These are phyloP conservation scores for Virgularia gustaviana DNA, from an alignment of 92 coral and sea anemone genomes.

Conservation along the genomic window DNA sequence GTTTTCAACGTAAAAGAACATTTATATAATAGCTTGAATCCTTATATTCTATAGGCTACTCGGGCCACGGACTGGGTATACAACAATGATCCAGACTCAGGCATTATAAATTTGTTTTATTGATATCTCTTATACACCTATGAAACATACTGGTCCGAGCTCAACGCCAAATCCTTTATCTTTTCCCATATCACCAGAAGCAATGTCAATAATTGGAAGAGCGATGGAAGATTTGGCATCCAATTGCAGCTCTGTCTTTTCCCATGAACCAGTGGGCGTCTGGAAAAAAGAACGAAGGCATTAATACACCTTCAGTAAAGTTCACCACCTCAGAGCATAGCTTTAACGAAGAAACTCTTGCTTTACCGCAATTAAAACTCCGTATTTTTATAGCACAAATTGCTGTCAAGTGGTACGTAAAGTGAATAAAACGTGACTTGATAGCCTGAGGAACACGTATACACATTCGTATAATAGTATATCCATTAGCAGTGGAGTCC, in stretches of 20 bases:
- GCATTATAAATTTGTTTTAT: constrained; percentile 15
- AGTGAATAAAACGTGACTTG: no score
- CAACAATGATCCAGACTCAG: constrained; percentile 40
- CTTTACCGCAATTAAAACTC: no score
- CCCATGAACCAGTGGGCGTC: constrained; percentile 56
- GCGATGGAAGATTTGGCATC: constrained; percentile 68
- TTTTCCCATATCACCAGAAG: constrained; percentile 62
- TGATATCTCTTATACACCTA: constrained; percentile 51
- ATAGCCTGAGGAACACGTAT: no score
- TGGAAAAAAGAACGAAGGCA: constrained; percentile 31
- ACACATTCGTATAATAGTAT: no score
- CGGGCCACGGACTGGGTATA: constrained; percentile 14
- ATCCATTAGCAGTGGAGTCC: no score
- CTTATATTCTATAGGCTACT: constrained; percentile 37
- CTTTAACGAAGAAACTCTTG: no score
- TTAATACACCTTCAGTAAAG: no score
- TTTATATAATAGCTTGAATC: constrained; percentile 41
- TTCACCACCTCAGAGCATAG: no score
- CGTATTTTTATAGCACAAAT: no score
- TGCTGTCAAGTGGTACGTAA: no score
- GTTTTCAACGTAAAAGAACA: constrained; percentile 37
- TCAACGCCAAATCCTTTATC: constrained; percentile 84
- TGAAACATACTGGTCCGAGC: constrained; percentile 90
- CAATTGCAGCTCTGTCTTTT: constrained; percentile 64
- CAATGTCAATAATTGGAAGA: constrained; percentile 82